These are phyloP conservation scores for Lepeophtheirus nordmannii DNA, from an alignment of 2,888 invertebrate species.

Conservation along the genomic window DNA sequence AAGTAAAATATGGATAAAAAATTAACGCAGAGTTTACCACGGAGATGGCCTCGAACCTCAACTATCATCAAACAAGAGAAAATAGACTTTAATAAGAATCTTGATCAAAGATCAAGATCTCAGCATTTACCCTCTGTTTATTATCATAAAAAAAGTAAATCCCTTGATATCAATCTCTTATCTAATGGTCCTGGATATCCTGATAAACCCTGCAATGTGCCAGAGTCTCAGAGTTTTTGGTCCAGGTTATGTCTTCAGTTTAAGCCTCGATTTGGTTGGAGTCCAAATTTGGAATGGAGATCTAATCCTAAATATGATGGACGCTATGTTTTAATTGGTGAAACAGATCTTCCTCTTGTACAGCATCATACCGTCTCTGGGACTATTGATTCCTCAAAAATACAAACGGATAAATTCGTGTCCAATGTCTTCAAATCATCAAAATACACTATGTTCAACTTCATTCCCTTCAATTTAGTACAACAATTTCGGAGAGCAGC, in stretches of 20 bases:
- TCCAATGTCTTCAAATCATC: slow-evolving; percentile 13
- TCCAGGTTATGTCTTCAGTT: background rate
- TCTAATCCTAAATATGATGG: background rate
- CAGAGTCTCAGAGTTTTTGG: background rate
- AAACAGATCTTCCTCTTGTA: background rate
- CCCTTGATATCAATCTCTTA: background rate
- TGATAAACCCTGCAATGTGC: background rate
- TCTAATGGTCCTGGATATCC: too few species aligned
- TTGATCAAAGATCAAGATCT: background rate
- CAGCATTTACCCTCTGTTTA: background rate
- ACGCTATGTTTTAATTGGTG: background rate
- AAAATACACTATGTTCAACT: slow-evolving; percentile 58
- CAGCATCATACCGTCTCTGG: background rate
- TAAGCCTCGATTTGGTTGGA: background rate
- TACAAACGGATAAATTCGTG: background rate
- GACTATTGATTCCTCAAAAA: background rate
- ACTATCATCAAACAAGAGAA: background rate
- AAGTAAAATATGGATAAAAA: background rate
- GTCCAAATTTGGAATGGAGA: background rate
- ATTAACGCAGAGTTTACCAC: background rate
- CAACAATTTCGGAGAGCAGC: slow-evolving; percentile 69
- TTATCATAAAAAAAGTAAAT: background rate
- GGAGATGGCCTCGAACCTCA: background rate
- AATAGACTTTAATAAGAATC: background rate
- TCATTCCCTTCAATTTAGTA: slow-evolving; percentile 61